Evolutionary conservation across 2,888 invertebrate genomes (phyloP), one percentile per base, ranked within the genome.

Genomic region (Hanleya hanleyi): DNA sequence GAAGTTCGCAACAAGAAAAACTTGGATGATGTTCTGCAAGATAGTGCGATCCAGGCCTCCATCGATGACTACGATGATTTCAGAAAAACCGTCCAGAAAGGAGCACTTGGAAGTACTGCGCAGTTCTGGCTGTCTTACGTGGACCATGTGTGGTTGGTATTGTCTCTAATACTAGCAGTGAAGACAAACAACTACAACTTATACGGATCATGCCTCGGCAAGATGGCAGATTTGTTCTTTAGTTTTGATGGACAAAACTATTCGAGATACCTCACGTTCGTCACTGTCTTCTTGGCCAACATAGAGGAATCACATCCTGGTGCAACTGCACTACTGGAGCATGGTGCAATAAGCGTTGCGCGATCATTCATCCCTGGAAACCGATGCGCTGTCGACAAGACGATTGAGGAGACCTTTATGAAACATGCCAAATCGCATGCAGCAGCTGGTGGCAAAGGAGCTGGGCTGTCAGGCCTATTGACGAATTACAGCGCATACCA

Each of bases 181-280:
- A 69, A 75, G 36, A 50, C 29, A 29, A 73, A 75, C 26, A 49
- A 73, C 61, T 70, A 37, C 57, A 32, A 32, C 15, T 26, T 73
- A 15, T 75, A 75, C 64, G 70, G 22, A 62, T 0, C 41, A 22
- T 71, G 71, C 29, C 38, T 75, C 26, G n/a, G n/a, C n/a, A n/a
- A n/a, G n/a, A n/a, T n/a, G n/a, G n/a, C n/a, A n/a, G n/a, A n/a
- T n/a, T n/a, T 75, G 22, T 75, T 76, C 64, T 77, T 77, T 49
- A 73, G 69, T 37, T 77, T 75, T 65, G 70, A 64, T n/a, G 70
- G 75, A 57, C 74, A 77, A 33, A 77, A 75, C 37, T 77, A 75
- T 50, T 66, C 77, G 15, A 51, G 71, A 35, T 74, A 71, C 41
- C 33, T 76, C 26, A 74, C 70, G 6, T 71, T 61, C 74, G 75